Base-by-base conservation (phyloP, 2,113 vertebrate species). In the Dasyurus viverrinus region DNA sequence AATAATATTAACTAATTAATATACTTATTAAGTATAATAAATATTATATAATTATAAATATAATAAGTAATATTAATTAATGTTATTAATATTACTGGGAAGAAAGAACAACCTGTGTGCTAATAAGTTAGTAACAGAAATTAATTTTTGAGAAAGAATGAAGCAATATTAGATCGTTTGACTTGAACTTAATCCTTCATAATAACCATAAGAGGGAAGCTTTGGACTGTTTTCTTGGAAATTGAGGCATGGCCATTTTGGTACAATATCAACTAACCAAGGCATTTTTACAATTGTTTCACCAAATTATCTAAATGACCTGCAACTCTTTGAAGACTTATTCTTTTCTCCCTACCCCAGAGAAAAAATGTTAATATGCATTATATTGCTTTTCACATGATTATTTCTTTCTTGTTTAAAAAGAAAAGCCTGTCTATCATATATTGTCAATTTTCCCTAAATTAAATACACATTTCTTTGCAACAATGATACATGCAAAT, bases 131-230 rank as follows among this genome's bases (percentile, higher is more conserved):
- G 93, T 92, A 91, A 95, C 91, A 54, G 84, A 97, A 97, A 16
- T 42, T 84, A n/a, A 84, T 42, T n/a, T 84, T 84, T 84, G n/a
- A 42, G 7, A 42, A n/a, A 68, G 30, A 68, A 68, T 68, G 60
- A 68, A 42, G 68, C 42, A 42, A 84, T 23, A 19, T 22, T 84
- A 84, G 60, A 8, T 42, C 68, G 6, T 42, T 84, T 42, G 42
- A 42, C n/a, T 84, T 84, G 7, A 53, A 27, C 53, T 95, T 97
- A 91, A 57, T 97, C 96, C 42, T 9, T 50, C 42, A 95, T 93
- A 96, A 94, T 46, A 97, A 94, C 96, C 94, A 76, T 23, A 57
- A 93, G 84, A 93, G 54, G 97, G 96, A 97, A 95, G 92, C n/a
- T 47, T 94, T 93, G 16, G 9, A 53, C 24, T 93, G 91, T 92